Base-by-base conservation (phyloP, 1,140 invertebrate genomes). In the Tetramorium alpestre region DNA sequence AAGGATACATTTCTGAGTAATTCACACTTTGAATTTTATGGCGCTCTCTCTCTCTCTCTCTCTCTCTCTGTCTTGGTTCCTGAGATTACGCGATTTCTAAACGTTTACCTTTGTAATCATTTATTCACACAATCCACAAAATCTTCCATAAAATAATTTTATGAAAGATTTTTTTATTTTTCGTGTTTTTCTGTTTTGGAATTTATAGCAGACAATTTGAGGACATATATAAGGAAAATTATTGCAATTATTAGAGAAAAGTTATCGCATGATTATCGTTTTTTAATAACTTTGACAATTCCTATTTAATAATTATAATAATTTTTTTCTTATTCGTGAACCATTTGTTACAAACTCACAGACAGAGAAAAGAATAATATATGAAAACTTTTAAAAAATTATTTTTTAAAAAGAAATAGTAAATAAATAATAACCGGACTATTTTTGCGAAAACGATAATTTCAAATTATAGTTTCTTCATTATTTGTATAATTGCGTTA, bases 201-300 rank as follows among this genome's bases (percentile, higher is more conserved):
- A 3, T 76, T 41, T 28, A 16, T 16, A 62, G 18, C 13, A 62
- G 28, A 62, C 2, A 58, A 10, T 41, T 33, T 33, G 6, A 5
- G 2, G 18, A 22, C 5, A 16, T 4, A 33, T 33, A 33, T n/a
- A 16, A 70, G 2, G 3, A 75, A 56, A 7, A n/a, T 41, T 41
- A 73, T 38, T 5, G 3, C 28, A 56, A 38, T 38, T 4, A 51
- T 72, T 3, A 44, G 16, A 69, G n/a, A 69, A 16, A 49, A 10
- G 33, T 72, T 51, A 51, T 18, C 11, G 4, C 0, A 1, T 22
- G 44, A 67, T 41, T 41, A 41, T 67, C 5, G 6, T 44, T 41
- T 67, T 33, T 65, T 65, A 65, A 65, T n/a, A 65, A 65, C 3
- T 65, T 38, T 41, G 7, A 65, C n/a, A 65, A 38, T 41, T 65